phyloP scores from a whole-genome alignment of 1,140 invertebrate species.

The Zaprionus tsacasi region DNA sequence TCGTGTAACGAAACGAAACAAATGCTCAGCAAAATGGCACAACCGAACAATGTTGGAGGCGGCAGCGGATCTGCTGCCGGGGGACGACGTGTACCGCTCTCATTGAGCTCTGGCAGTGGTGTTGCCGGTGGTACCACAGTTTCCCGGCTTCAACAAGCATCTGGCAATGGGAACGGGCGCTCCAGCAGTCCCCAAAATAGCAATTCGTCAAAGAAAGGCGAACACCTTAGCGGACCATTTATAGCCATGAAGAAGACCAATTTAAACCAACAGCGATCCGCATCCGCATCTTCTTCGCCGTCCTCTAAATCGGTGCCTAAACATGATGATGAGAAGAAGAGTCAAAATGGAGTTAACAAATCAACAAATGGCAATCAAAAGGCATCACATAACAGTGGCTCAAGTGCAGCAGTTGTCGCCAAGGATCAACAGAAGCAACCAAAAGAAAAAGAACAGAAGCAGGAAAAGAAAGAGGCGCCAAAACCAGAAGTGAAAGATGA shows the following conservation, averaged over 20 bases:
- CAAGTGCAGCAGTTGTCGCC: not conserved
- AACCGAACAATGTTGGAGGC: slow-evolving; percentile 54
- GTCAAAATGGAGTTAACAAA: slow-evolving; percentile 61
- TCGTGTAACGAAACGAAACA: slow-evolving; percentile 44
- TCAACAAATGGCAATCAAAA: slow-evolving; percentile 64
- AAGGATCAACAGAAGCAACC: slow-evolving; percentile 48
- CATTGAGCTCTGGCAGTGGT: slow-evolving; percentile 43
- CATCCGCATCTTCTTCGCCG: slow-evolving; percentile 19
- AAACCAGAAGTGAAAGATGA: slow-evolving; percentile 23
- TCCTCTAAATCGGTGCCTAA: slow-evolving; percentile 6
- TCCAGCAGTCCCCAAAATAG: slow-evolving; percentile 61
- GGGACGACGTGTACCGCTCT: slow-evolving; percentile 66
- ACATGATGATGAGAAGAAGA: slow-evolving; percentile 57
- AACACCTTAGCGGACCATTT: slow-evolving; percentile 30
- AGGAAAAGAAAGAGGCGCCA: slow-evolving; percentile 30
- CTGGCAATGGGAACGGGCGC: slow-evolving; percentile 51
- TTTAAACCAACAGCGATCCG: slow-evolving; percentile 5
- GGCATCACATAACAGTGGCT: slow-evolving; percentile 44
- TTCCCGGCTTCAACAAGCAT: slow-evolving; percentile 52
- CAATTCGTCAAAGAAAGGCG: slow-evolving; percentile 47
- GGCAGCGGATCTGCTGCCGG: slow-evolving; percentile 29
- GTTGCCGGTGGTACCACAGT: slow-evolving; percentile 20
- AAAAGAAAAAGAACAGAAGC: slow-evolving; percentile 44
- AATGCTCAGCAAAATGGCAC: slow-evolving; percentile 78
- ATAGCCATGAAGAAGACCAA: slow-evolving; percentile 49